Base-by-base conservation (phyloP, 2,888 invertebrate species). In the Temnothorax unifasciatus region DNA sequence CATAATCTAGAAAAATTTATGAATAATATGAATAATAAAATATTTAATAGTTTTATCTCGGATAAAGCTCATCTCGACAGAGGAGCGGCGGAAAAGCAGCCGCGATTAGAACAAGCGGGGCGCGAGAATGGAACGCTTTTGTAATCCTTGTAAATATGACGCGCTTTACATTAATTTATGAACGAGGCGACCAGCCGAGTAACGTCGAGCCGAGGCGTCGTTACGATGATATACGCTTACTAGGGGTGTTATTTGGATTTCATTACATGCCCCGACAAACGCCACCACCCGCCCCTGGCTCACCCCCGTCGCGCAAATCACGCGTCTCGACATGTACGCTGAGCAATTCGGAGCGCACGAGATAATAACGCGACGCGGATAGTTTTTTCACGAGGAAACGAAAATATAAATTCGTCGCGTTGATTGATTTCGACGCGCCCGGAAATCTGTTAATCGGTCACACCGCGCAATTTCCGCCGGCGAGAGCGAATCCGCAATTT, bases 191-290 rank as follows among this genome's bases (percentile, higher is more conserved):
- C 81, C 82, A 85, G 85, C 75, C 84, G 74, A 74, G 82, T 71
- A 79, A 84, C 82, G 79, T 83, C 86, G 85, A 86, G 86, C 86
- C 77, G 82, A 68, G 87, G 85, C 85, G 87, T 91, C 89, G 87
- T 89, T 91, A 90, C 71, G 77, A 86, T 91, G 89, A 89, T 91
- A 92, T 92, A 92, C 86, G 90, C 83, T 83, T 86, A 87, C 87
- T 77, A 86, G 81, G 88, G 87, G 86, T 90, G 88, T 92, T 92
- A 92, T 92, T 91, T 90, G 90, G 89, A 91, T 92, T 92, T 90
- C 90, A 92, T 92, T 92, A 91, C 85, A 87, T 84, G 73, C 89
- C 82, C 44, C 69, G 82, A 38, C 59, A 66, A 75, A 79, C 76
- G 75, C 82, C 57, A 25, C 44, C 15, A 18, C n/a, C 76, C 76